These are phyloP conservation scores for Heteractis magnifica DNA, from an alignment of 92 coral and sea anemone genomes.

Conservation along the genomic window DNA sequence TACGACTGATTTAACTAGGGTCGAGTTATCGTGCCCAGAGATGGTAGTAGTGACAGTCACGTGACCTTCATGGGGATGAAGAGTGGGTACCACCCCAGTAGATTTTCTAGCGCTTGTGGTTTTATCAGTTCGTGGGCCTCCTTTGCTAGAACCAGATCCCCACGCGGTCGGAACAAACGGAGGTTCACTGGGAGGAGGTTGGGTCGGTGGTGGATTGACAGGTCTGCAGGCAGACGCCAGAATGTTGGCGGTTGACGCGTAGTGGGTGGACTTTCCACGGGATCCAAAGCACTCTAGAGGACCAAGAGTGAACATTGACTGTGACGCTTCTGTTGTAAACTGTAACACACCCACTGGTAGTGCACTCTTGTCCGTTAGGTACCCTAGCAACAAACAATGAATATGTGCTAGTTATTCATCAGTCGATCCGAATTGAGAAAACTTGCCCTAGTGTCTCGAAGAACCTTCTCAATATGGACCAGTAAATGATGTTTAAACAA, in stretches of 20 bases:
- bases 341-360: conserved; percentile 82
- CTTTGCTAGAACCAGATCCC: conserved; percentile 23
- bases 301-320: conserved; percentile 87
- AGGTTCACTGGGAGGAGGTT: conserved; percentile 36
- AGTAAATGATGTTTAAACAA: too few relatives aligned
- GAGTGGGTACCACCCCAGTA: conserved; percentile 34
- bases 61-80: conserved; percentile 49
- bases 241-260: conserved; percentile 50
- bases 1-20: conserved; percentile 76
- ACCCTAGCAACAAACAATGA: conserved; percentile 47
- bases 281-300: conserved; percentile 90
- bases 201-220: conserved; percentile 71
- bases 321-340: conserved; percentile 61
- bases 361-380: conserved; percentile 66
- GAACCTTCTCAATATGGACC: neutral
- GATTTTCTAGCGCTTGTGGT: conserved; percentile 21
- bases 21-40: conserved; percentile 69
- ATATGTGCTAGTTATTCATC: neutral
- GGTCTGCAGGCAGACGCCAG: conserved; percentile 68
- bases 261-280: conserved; percentile 25
- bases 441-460: neutral
- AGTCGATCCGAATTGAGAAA: neutral
- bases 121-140: conserved; percentile 4
- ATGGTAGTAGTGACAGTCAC: conserved; percentile 87
- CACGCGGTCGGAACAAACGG: conserved; percentile 33